These are phyloP conservation scores for Andrena minutula DNA, from an alignment of 2,888 invertebrate genomes.

Conservation along the genomic window DNA sequence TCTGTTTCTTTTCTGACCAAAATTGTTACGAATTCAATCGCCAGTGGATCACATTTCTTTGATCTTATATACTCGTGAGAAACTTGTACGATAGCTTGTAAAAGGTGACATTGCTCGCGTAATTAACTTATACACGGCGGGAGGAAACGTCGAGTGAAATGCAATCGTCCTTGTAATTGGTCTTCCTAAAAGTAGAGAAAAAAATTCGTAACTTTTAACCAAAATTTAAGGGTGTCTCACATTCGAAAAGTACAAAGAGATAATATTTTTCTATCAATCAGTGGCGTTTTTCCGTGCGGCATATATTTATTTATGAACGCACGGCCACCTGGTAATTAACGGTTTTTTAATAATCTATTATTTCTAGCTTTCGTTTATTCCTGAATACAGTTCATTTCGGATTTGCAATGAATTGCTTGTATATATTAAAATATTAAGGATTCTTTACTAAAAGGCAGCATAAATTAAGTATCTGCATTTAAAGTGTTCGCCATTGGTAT, in stretches of 20 bases:
- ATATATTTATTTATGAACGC: neutral
- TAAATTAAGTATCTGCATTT: conserved; percentile 33
- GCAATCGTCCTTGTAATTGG: conserved; percentile 40
- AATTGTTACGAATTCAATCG: neutral
- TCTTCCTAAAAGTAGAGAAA: conserved; percentile 35
- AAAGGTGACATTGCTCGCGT: neutral
- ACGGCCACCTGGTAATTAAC: conserved; percentile 5
- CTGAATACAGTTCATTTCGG: conserved; percentile 1
- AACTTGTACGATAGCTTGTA: conserved; percentile 6
- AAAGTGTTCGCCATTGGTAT: conserved; percentile 11
- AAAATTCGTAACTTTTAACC: conserved; percentile 20
- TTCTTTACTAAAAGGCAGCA: neutral
- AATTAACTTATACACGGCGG: neutral
- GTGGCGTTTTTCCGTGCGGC: conserved; percentile 21
- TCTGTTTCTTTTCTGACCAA: neutral
- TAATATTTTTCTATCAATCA: conserved; percentile 57
- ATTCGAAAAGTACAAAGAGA: conserved; percentile 54
- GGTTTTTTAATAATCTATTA: neutral
- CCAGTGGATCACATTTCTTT: neutral
- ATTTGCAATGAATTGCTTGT: conserved; percentile 11
- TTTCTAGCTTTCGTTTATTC: neutral
- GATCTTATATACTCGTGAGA: neutral
- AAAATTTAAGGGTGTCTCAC: conserved; percentile 19
- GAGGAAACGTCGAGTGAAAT: conserved; percentile 13
- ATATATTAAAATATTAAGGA: neutral